phyloP scores from a whole-genome alignment of 2,888 invertebrate species.

The Falcaria lacertinaria region DNA sequence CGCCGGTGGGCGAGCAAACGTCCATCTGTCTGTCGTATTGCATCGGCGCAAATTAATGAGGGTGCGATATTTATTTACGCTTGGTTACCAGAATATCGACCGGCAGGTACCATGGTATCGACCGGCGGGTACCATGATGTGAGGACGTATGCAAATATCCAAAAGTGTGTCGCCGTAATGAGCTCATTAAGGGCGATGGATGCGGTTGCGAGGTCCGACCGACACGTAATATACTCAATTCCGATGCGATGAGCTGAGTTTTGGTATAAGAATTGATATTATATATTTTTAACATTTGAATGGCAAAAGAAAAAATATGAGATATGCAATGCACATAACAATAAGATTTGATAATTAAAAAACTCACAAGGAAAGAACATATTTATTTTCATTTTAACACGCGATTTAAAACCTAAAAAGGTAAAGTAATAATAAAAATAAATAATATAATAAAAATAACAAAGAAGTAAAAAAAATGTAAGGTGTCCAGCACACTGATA shows the following conservation, averaged over 20 bases:
- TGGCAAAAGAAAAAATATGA: no score
- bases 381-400: no score
- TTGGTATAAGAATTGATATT: no score
- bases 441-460: no score
- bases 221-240: neutral
- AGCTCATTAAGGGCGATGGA: constrained; percentile 47
- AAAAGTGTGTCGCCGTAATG: constrained; percentile 34
- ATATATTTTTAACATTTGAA: no score
- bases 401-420: no score
- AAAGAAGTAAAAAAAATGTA: no score
- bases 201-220: constrained; percentile 6
- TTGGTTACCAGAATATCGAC: constrained; percentile 59
- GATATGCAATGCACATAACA: no score
- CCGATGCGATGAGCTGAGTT: neutral
- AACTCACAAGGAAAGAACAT: no score
- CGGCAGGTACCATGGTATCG: constrained; percentile 46
- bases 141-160: constrained; percentile 39
- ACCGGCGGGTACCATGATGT: constrained; percentile 21
- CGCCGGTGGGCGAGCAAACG: constrained; percentile 36
- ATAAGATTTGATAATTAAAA: no score
- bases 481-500: no score
- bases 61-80: constrained; percentile 71
- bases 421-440: no score
- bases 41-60: constrained; percentile 78
- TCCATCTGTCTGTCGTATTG: constrained; percentile 62